Conservation (phyloP, 2,797 vertebrate species). For the Erithacus rubecula region DNA sequence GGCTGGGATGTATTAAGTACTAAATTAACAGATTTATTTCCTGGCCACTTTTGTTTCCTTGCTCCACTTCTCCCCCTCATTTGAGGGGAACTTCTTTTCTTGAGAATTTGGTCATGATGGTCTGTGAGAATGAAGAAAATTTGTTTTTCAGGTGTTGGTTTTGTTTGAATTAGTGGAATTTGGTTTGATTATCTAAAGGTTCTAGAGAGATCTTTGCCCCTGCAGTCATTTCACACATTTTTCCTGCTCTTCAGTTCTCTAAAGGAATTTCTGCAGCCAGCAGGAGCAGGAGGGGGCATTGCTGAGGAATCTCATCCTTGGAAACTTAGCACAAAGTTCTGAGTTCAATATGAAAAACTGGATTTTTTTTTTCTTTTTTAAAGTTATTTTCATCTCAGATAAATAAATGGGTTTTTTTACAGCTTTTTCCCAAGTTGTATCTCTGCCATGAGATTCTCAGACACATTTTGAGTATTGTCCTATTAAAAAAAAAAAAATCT, state of each 20-base stretch:
- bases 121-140: background rate
- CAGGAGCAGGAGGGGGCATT: background rate
- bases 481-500: background rate
- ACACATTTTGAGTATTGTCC: background rate
- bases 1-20: background rate
- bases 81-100: background rate
- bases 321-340: background rate
- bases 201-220: background rate
- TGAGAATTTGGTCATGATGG: background rate
- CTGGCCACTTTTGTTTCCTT: fast-evolving
- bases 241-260: background rate
- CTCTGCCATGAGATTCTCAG: background rate
- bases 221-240: background rate
- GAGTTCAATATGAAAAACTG: background rate
- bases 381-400: background rate
- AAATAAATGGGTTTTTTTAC: background rate
- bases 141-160: background rate
- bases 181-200: background rate
- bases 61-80: background rate
- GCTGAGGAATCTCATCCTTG: background rate
- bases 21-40: background rate
- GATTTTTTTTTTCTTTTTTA: background rate
- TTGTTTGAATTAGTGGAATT: background rate
- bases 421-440: background rate
- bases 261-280: background rate